A percentile compares a stretch with the other conserved stretches of the same genome.
phyloP scores from a whole-genome alignment of 2,888 invertebrate species.

The Cistogaster globosa region DNA sequence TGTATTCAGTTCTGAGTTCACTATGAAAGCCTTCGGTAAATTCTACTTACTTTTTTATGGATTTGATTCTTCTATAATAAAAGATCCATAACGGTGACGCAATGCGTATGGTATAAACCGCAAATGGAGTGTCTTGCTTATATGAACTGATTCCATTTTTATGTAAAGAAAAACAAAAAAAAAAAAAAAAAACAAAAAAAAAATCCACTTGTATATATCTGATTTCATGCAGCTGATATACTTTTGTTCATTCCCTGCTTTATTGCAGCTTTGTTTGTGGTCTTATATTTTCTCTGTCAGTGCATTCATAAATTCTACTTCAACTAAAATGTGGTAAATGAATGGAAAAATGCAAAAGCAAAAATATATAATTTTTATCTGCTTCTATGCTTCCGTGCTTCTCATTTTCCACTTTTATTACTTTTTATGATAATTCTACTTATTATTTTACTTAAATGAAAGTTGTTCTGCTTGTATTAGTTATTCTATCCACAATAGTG shows the following conservation, averaged over 20 bases:
- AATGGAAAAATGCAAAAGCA: slow-evolving; percentile 22
- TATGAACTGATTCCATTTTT: too few species aligned
- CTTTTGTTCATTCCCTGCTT: background rate
- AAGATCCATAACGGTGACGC: too few species aligned
- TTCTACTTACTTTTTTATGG: too few species aligned
- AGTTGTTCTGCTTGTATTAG: background rate
- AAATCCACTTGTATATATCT: background rate
- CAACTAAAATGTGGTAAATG: slow-evolving; percentile 45
- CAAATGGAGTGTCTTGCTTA: too few species aligned
- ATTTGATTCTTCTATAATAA: too few species aligned
- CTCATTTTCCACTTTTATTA: background rate
- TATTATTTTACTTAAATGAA: background rate
- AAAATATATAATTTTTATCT: slow-evolving; percentile 16
- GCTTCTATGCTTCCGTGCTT: background rate
- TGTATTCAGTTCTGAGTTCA: too few species aligned
- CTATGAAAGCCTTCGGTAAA: too few species aligned
- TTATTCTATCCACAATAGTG: background rate
- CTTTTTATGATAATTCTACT: slow-evolving; percentile 12
- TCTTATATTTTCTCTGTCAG: background rate
- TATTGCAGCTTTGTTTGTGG: background rate
- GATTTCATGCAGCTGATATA: background rate
- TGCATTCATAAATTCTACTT: slow-evolving; percentile 45
- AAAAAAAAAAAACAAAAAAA: background rate
- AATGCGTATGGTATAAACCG: too few species aligned
- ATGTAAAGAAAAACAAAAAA: too few species aligned